These are phyloP conservation scores for Hipposideros larvatus DNA, from an alignment of 2,797 vertebrate genomes.

Conservation along the genomic window DNA sequence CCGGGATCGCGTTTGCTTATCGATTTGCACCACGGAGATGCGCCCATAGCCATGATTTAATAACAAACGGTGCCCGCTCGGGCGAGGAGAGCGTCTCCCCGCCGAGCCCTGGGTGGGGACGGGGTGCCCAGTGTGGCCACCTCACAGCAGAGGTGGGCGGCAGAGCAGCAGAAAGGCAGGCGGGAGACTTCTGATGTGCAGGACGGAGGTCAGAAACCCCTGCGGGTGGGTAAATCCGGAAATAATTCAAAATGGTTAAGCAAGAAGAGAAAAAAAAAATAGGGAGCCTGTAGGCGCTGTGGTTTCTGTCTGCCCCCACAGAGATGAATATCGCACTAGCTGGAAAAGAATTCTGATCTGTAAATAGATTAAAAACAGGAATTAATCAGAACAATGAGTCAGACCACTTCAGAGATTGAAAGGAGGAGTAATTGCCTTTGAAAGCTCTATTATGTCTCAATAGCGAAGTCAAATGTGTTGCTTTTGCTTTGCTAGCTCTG, in stretches of 20 bases:
- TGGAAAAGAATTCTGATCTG: slow-evolving; percentile 53
- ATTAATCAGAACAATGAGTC: slow-evolving; percentile 74
- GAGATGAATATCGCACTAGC: slow-evolving; percentile 48
- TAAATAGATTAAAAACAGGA: slow-evolving; percentile 71
- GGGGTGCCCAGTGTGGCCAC: background rate
- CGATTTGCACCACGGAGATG: slow-evolving; percentile 57
- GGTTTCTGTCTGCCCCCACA: slow-evolving; percentile 43
- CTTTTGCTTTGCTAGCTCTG: background rate
- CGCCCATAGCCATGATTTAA: slow-evolving; percentile 55
- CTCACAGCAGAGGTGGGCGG: background rate
- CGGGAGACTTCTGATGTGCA: background rate
- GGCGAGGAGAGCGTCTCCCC: background rate
- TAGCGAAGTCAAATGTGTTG: background rate
- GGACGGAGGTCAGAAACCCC: background rate
- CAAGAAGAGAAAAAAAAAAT: background rate
- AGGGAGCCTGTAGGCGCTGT: background rate
- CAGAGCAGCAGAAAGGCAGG: background rate
- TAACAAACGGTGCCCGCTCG: background rate
- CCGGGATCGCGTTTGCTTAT: slow-evolving; percentile 10
- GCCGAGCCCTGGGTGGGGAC: background rate
- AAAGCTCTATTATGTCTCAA: slow-evolving; percentile 54
- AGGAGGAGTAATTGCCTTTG: slow-evolving; percentile 55
- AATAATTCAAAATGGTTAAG: slow-evolving; percentile 48
- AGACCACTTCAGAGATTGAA: slow-evolving; percentile 59
- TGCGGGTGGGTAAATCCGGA: slow-evolving; percentile 30